Base-by-base conservation (phyloP, 30 jellyfish, hydroid and myxozoan species). In the Aurelia sp. region DNA sequence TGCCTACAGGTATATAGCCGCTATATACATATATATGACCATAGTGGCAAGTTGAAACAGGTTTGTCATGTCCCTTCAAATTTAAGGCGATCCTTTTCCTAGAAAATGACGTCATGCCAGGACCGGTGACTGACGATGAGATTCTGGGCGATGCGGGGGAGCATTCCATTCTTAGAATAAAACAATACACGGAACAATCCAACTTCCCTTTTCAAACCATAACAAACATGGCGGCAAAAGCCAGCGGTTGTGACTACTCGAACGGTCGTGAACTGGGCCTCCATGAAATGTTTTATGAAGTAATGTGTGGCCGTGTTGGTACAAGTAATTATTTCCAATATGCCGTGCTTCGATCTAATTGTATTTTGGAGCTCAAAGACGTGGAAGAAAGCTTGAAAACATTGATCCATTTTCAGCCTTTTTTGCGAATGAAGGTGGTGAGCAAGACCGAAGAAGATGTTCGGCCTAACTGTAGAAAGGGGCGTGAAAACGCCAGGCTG, bases 391-490 rank as follows among this genome's bases (percentile, higher is more conserved):
- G 83, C 50, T 57, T 78, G 9, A 47, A 52, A 44, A 22, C 50
- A 2, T 70, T 78, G 20, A 55, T 78, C 15, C 66, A 78, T n/a
- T 78, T 81, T 27, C 90, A 81, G 84, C 90, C 90, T 51, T 68
- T 81, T 16, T 58, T 81, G 41, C 90, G 90, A 7, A 71, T 81
- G 73, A 81, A 66, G 30, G 90, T 81, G 27, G 75, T 52, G 22
- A 55, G 69, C 41, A 66, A 58, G 65, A 62, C 60, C 1, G 37
- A 74, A 21, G 35, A 52, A 50, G 67, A 51, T 9, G 55, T 44
- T 44, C 41, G 65, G 33, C 73, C 85, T 3, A 70, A 60, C 23
- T 50, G 73, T 4, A 48, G 60, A 57, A 81, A 27, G 33, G 71
- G 55, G 21, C 66, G 33, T 17, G 90, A 35, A 21, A 20, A 67